Percentiles rank a stretch among this genome's conserved stretches.
Evolutionary conservation across 2,113 vertebrate species (phyloP).

Genomic region (Erythrocercus mccallii): DNA sequence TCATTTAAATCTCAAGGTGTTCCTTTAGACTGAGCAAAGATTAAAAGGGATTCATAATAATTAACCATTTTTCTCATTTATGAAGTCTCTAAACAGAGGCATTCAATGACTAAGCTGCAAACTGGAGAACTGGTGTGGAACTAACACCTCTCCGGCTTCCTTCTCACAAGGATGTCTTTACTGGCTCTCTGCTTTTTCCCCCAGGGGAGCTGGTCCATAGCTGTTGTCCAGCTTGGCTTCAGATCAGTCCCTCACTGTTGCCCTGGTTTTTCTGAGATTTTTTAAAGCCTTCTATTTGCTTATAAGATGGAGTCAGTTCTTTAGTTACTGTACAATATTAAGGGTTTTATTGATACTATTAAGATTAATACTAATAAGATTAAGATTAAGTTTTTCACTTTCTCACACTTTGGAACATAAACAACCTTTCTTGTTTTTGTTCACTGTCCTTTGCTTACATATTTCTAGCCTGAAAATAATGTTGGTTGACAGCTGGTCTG

Average conservation of each 20-base stretch:
- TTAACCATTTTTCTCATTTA: neutral
- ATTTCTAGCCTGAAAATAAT: no score
- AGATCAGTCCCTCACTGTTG: neutral
- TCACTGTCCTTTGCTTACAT: no score
- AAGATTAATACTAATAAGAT: no score
- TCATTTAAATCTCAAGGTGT: neutral
- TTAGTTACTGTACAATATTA: no score
- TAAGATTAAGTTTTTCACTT: no score
- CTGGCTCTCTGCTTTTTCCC: neutral
- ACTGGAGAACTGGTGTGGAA: neutral
- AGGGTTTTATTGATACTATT: no score
- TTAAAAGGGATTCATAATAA: neutral
- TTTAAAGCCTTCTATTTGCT: no score
- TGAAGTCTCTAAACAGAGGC: neutral
- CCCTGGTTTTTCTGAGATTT: no score
- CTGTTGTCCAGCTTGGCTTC: neutral
- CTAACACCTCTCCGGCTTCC: neutral
- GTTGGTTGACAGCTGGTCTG: no score
- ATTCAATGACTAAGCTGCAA: neutral
- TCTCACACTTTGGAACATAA: no score
- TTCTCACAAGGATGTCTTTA: neutral
- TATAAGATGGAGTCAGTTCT: no score
- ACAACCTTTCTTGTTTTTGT: no score
- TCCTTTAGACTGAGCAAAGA: neutral
- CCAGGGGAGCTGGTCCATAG: neutral